These are phyloP conservation scores for Caenorhabditis uteleia DNA, from an alignment of 2,888 invertebrate species.

Conservation along the genomic window DNA sequence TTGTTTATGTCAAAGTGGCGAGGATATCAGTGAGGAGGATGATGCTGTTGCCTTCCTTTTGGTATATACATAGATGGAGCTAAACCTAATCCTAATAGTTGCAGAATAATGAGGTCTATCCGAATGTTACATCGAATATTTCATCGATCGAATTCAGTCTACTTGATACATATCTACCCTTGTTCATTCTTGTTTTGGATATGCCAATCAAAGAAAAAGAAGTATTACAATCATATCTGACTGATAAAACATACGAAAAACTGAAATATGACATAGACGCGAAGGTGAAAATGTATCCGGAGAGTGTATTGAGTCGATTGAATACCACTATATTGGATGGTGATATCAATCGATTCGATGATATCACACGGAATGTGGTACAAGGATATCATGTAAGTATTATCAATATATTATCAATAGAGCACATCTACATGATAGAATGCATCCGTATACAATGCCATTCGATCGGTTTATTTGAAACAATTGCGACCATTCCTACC, in stretches of 20 bases:
- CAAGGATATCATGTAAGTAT: constrained; percentile 46
- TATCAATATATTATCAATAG: constrained; percentile 1
- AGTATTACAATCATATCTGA: constrained; percentile 26
- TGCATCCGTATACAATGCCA: constrained; percentile 47
- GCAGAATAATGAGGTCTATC: too few species aligned
- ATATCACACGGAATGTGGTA: constrained; percentile 34
- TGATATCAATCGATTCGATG: constrained; percentile 12
- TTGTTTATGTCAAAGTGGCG: too few species aligned
- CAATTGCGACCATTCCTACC: constrained; percentile 45
- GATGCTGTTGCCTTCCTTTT: too few species aligned
- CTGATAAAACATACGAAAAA: constrained; percentile 40
- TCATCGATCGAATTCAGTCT: constrained; percentile 17
- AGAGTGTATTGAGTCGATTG: constrained; percentile 2
- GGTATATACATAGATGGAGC: too few species aligned
- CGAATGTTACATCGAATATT: too few species aligned
- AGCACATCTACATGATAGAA: constrained; percentile 29
- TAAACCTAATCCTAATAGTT: too few species aligned
- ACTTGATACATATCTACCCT: constrained; percentile 45
- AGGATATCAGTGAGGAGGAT: too few species aligned
- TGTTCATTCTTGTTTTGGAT: constrained; percentile 36
- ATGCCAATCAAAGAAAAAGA: constrained; percentile 41
- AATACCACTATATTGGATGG: constrained; percentile 10
- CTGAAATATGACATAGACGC: constrained; percentile 42
- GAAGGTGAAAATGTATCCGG: constrained; percentile 20
- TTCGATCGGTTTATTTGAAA: constrained; percentile 45